Evolutionary conservation across 2,888 invertebrate species (phyloP).

Genomic region (Limnephilus marmoratus): DNA sequence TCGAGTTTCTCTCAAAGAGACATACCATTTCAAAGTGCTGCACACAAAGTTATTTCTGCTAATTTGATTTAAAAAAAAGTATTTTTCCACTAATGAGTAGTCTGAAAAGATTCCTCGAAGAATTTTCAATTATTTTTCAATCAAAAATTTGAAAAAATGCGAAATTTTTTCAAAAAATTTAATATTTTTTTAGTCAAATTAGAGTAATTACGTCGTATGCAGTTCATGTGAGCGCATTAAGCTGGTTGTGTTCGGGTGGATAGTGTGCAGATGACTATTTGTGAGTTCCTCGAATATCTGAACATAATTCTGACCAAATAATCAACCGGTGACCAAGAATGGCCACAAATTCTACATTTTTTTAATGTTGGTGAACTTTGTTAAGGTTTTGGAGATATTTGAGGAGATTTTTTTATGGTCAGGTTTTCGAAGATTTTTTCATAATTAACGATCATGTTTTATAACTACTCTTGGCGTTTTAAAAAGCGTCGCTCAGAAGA

Average conservation of each 20-base stretch:
- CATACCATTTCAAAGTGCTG: constrained; percentile 51
- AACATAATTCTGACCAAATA: background rate
- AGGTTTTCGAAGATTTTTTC: background rate
- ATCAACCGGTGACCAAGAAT: background rate
- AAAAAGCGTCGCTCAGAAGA: constrained; percentile 6
- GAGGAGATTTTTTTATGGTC: background rate
- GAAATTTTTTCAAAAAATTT: background rate
- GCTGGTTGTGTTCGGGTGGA: constrained; percentile 63
- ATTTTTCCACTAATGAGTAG: background rate
- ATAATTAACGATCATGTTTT: constrained; percentile 28
- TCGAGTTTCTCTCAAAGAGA: constrained; percentile 54
- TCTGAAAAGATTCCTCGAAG: background rate
- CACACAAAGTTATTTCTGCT: background rate
- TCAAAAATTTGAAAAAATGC: background rate
- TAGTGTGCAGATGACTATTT: constrained; percentile 52
- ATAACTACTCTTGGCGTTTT: constrained; percentile 33
- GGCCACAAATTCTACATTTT: background rate
- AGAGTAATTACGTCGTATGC: constrained; percentile 44
- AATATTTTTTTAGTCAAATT: background rate
- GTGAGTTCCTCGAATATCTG: constrained; percentile 10
- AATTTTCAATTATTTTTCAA: background rate
- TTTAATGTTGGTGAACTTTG: background rate
- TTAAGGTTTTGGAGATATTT: background rate
- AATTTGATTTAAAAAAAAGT: constrained; percentile 8
- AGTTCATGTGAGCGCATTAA: constrained; percentile 62